phyloP scores from a whole-genome alignment of 2,797 vertebrate species.

The Tenualosa thibaudeaui region DNA sequence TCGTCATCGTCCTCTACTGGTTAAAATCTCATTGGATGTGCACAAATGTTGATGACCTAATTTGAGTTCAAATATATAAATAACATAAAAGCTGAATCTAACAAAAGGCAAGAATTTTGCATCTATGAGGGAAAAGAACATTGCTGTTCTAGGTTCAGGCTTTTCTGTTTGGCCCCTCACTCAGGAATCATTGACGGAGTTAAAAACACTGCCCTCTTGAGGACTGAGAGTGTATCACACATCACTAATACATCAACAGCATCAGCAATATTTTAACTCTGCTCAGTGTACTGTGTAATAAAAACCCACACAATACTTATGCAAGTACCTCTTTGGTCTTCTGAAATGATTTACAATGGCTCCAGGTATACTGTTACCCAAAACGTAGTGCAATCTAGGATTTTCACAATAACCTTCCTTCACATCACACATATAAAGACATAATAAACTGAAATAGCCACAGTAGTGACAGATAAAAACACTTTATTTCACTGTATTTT shows the following conservation, averaged over 20 bases:
- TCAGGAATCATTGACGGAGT: background rate
- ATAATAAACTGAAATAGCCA: background rate
- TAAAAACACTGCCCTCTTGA: background rate
- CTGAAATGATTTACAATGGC: background rate
- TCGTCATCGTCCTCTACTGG: too few species aligned
- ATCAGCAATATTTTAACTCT: background rate
- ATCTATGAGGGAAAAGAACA: background rate
- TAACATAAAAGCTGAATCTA: too few species aligned
- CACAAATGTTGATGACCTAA: too few species aligned
- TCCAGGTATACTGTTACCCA: background rate
- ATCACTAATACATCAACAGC: background rate
- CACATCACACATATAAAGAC: background rate
- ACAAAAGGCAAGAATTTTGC: too few species aligned
- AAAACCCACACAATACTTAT: too few species aligned
- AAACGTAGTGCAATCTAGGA: too few species aligned
- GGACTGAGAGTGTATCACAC: background rate
- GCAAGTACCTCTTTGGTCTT: background rate
- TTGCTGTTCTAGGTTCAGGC: background rate
- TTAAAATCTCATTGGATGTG: too few species aligned
- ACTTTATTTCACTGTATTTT: slow-evolving; percentile 76
- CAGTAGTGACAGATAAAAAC: slow-evolving; percentile 74
- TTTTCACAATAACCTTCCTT: background rate
- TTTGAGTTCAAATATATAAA: too few species aligned
- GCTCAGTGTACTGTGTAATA: background rate
- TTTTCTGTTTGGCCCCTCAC: background rate